Conservation (phyloP, 2,888 invertebrate species). For the Odontomyia ornata region DNA sequence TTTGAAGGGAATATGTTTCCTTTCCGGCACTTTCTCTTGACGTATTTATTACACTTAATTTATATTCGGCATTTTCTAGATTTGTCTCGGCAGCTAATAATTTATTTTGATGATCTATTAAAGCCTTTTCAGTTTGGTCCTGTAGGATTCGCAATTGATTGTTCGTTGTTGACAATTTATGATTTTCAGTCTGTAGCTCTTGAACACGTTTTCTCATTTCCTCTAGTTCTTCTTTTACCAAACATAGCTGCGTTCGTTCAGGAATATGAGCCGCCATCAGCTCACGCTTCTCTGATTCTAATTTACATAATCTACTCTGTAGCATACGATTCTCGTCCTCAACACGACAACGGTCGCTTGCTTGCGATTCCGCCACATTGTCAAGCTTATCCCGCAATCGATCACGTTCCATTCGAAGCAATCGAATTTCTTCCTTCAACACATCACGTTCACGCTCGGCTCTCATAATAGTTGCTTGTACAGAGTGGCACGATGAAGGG, state of each 20-base stretch:
- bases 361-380: conserved; percentile 64
- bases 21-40: conserved; percentile 69
- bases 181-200: conserved; percentile 66
- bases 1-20: conserved; percentile 70
- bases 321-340: conserved; percentile 66
- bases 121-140: conserved; percentile 78
- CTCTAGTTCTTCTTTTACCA: conserved; percentile 69
- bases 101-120: conserved; percentile 75
- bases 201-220: conserved; percentile 66
- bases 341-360: conserved; percentile 65
- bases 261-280: conserved; percentile 66
- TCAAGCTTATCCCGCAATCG: conserved; percentile 68
- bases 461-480: conserved; percentile 60
- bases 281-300: conserved; percentile 69
- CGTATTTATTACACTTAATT: conserved; percentile 68
- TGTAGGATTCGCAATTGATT: conserved; percentile 75
- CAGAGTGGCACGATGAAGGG: conserved; percentile 51
- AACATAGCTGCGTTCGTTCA: conserved; percentile 66
- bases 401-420: conserved; percentile 70
- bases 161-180: conserved; percentile 67
- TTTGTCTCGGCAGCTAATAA: conserved; percentile 72
- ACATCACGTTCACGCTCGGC: conserved; percentile 67
- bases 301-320: conserved; percentile 65
- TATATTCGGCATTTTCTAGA: conserved; percentile 69
- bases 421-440: conserved; percentile 67